Evolutionary conservation across 92 coral and sea anemone genomes (phyloP).

Genomic region (Anthopleura xanthogrammica): DNA sequence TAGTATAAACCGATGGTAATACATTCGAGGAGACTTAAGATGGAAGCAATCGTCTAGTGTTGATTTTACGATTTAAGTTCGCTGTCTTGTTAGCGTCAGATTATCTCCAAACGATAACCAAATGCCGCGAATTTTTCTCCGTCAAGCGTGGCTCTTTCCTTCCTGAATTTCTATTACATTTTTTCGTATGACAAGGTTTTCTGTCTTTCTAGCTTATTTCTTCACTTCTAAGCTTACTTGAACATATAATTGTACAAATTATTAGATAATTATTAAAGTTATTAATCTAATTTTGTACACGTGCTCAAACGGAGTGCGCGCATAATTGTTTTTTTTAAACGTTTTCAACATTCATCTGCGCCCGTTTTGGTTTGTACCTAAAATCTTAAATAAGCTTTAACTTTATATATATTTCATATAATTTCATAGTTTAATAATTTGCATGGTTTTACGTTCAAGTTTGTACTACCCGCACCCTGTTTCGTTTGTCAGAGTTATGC

Average conservation of each 20-base stretch:
- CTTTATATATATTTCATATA: too few species aligned
- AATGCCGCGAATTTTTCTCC: slow-evolving; percentile 22
- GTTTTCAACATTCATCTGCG: too few species aligned
- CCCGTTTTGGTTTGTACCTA: too few species aligned
- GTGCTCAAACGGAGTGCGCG: too few species aligned
- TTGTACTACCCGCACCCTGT: neutral
- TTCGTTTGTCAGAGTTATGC: neutral
- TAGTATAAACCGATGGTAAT: neutral
- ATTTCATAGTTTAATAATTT: too few species aligned
- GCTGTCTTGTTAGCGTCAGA: slow-evolving; percentile 40
- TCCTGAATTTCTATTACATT: neutral
- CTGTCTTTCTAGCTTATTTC: neutral
- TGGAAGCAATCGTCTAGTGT: slow-evolving; percentile 21
- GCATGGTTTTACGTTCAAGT: neutral
- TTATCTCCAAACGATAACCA: slow-evolving; percentile 24
- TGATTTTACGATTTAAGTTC: slow-evolving; percentile 25
- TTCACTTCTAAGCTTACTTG: neutral
- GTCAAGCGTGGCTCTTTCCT: neutral
- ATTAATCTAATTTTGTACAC: too few species aligned
- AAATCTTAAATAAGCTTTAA: too few species aligned
- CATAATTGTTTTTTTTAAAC: too few species aligned
- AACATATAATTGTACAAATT: neutral
- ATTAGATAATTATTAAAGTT: too few species aligned
- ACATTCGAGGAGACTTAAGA: neutral
- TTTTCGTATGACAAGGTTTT: neutral